Conservation (phyloP, 2,797 vertebrate genomes). For the Melanotaenia maccullochi region DNA sequence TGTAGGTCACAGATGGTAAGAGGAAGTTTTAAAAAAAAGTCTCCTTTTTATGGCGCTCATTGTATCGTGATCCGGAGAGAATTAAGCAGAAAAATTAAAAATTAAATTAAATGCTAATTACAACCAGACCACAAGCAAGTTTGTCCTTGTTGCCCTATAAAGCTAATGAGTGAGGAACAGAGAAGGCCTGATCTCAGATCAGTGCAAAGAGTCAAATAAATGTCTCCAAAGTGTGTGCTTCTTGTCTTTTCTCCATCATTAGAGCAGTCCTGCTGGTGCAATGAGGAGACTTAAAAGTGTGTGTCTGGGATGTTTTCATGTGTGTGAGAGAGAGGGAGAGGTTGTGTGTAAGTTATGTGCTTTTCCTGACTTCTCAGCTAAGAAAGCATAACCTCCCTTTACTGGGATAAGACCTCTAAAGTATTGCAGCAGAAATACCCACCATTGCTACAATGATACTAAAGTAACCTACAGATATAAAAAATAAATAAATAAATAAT, state of each 20-base stretch:
- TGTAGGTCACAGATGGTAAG: constrained; percentile 73
- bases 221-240: constrained; percentile 29
- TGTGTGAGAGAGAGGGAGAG: constrained; percentile 5
- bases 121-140: constrained; percentile 48
- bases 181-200: constrained; percentile 45
- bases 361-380: background rate
- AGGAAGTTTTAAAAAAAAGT: constrained; percentile 49
- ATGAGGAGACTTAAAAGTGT: constrained; percentile 21
- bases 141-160: constrained; percentile 59
- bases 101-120: constrained; percentile 65
- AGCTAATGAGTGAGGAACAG: constrained; percentile 51
- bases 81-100: constrained; percentile 52
- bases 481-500: no score
- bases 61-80: constrained; percentile 55
- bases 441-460: background rate
- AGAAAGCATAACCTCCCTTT: background rate
- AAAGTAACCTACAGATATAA: background rate
- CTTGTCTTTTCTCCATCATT: constrained; percentile 27
- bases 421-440: background rate
- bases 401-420: background rate
- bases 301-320: constrained; percentile 8
- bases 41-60: constrained; percentile 38
- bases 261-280: constrained; percentile 25
- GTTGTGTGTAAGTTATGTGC: background rate
- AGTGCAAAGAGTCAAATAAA: constrained; percentile 24